Evolutionary conservation across 2,888 invertebrate species (phyloP).

Genomic region (Erebia aethiops): DNA sequence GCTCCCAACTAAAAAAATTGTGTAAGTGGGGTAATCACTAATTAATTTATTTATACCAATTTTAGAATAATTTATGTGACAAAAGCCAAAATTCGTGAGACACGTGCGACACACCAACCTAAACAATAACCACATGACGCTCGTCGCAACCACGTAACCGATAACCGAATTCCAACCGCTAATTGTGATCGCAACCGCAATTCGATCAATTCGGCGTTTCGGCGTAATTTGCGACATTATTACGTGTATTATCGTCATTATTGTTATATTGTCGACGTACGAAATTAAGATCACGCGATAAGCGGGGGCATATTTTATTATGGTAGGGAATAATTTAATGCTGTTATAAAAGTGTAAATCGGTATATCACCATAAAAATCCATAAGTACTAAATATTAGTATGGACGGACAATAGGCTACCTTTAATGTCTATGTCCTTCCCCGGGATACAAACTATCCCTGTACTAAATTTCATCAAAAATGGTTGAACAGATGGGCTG

Average conservation of each 20-base stretch:
- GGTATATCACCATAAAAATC: not conserved
- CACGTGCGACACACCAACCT: slow-evolving; percentile 44
- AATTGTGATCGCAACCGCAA: slow-evolving; percentile 59
- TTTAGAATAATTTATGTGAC: not conserved
- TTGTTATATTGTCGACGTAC: slow-evolving; percentile 33
- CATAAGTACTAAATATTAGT: no score
- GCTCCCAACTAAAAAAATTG: no score
- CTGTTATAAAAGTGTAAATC: not conserved
- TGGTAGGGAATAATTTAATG: slow-evolving; percentile 16
- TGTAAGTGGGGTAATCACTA: no score
- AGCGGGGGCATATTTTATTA: slow-evolving; percentile 17
- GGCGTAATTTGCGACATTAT: slow-evolving; percentile 39
- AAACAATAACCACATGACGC: slow-evolving; percentile 33
- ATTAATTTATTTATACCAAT: not conserved
- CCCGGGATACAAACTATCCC: no score
- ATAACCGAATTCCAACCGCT: slow-evolving; percentile 57
- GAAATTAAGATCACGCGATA: slow-evolving; percentile 38
- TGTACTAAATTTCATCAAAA: no score
- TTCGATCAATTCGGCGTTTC: slow-evolving; percentile 33
- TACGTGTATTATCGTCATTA: slow-evolving; percentile 26
- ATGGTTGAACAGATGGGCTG: no score
- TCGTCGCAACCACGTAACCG: slow-evolving; percentile 56
- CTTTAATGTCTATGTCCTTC: no score
- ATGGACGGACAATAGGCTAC: no score
- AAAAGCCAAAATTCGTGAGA: slow-evolving; percentile 9